These are phyloP conservation scores for Platycnemis pennipes DNA, from an alignment of 2,888 invertebrate genomes.

Conservation along the genomic window DNA sequence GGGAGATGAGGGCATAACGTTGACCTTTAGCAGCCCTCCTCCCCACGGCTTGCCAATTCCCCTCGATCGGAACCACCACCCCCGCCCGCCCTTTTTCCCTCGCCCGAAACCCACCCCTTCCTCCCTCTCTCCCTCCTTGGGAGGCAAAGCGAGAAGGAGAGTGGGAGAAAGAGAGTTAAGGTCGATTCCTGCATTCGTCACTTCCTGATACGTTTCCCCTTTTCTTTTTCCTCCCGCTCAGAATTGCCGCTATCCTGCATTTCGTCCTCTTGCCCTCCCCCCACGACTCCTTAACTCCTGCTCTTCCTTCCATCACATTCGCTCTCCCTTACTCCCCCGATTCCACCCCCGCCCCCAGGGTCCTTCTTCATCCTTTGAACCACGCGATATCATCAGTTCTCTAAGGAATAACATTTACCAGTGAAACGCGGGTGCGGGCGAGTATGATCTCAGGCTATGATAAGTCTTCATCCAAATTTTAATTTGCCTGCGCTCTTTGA, in stretches of 20 bases:
- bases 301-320: too few relatives aligned
- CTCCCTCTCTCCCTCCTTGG: background rate
- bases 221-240: background rate
- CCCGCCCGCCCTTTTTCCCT: background rate
- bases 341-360: background rate
- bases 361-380: background rate
- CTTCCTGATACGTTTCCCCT: slow-evolving; percentile 60
- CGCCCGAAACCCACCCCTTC: background rate
- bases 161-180: background rate
- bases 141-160: background rate
- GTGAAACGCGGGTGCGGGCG: too few relatives aligned
- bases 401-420: too few relatives aligned
- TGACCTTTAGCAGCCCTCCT: slow-evolving; percentile 44
- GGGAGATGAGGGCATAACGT: slow-evolving; percentile 38
- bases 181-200: slow-evolving; percentile 53
- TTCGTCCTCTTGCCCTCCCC: background rate
- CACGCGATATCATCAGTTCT: background rate
- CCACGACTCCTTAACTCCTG: background rate
- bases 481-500: too few relatives aligned
- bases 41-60: background rate
- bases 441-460: too few relatives aligned
- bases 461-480: too few relatives aligned
- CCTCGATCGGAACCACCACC: background rate
- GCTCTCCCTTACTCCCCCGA: background rate
- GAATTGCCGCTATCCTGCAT: background rate